These are phyloP conservation scores for Latrodectus hesperus DNA, from an alignment of 2,888 invertebrate genomes.

Conservation along the genomic window DNA sequence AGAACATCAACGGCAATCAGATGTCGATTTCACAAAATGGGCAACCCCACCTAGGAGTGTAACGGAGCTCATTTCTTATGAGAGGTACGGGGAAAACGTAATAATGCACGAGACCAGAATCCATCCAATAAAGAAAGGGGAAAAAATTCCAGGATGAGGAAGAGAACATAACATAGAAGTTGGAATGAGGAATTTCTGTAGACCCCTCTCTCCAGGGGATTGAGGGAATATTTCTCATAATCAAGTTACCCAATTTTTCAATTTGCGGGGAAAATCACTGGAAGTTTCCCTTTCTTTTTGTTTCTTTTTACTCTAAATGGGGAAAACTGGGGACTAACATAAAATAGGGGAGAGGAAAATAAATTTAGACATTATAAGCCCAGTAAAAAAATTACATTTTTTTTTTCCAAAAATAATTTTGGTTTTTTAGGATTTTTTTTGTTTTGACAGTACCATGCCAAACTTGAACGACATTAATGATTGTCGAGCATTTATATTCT, in stretches of 20 bases:
- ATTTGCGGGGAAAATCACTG: conserved; percentile 31
- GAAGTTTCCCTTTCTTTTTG: background rate
- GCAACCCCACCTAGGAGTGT: background rate
- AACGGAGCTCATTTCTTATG: background rate
- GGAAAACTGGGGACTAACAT: background rate
- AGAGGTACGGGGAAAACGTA: background rate
- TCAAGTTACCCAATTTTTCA: conserved; percentile 36
- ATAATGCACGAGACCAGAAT: background rate
- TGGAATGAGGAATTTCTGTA: conserved; percentile 23
- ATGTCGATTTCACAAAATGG: background rate
- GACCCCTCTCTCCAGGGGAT: conserved; percentile 16
- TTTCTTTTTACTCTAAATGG: background rate
- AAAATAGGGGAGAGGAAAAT: too few relatives aligned
- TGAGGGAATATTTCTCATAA: conserved; percentile 40
- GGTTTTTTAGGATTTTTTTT: too few relatives aligned
- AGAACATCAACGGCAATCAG: too few relatives aligned
- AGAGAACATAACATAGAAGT: background rate
- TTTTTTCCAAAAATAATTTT: too few relatives aligned
- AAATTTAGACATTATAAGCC: too few relatives aligned
- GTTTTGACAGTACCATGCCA: too few relatives aligned
- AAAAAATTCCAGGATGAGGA: background rate
- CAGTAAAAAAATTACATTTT: too few relatives aligned
- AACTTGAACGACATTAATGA: too few relatives aligned
- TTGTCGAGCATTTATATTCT: too few relatives aligned
- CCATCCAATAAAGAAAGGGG: background rate